These are phyloP conservation scores for Pseudomyrmex dendroicus DNA, from an alignment of 1,140 invertebrate genomes.

Conservation along the genomic window DNA sequence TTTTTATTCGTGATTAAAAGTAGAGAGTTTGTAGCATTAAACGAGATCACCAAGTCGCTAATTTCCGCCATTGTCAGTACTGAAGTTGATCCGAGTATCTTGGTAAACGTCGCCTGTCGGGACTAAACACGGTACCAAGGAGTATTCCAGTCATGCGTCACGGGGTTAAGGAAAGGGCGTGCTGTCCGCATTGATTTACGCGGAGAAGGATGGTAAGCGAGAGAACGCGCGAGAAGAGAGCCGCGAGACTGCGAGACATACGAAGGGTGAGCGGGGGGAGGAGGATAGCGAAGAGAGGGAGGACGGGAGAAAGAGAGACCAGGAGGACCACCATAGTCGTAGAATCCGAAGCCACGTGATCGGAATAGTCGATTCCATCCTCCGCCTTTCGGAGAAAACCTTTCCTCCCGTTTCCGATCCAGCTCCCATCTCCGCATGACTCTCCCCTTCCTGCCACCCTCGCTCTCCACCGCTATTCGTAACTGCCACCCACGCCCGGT, in stretches of 20 bases:
- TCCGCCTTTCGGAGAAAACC: constrained; percentile 66
- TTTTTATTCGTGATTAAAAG: background rate
- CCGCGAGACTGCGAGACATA: constrained; percentile 16
- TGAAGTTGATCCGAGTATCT: constrained; percentile 38
- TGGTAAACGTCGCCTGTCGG: constrained; percentile 58
- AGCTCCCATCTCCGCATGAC: constrained; percentile 57
- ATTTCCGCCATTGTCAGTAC: constrained; percentile 47
- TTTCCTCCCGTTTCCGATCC: constrained; percentile 68
- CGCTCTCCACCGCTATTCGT: constrained; percentile 54
- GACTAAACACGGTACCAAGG: constrained; percentile 66
- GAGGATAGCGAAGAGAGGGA: background rate
- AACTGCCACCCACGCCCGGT: constrained; percentile 75
- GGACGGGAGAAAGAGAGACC: background rate
- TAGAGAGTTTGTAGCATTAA: background rate
- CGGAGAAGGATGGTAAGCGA: constrained; percentile 67
- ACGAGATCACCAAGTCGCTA: background rate
- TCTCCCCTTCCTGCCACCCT: constrained; percentile 47
- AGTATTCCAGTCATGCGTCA: constrained; percentile 75
- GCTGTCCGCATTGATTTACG: constrained; percentile 79
- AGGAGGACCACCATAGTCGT: constrained; percentile 63
- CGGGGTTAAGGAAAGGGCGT: constrained; percentile 76
- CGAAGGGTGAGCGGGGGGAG: background rate
- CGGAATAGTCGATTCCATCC: constrained; percentile 82
- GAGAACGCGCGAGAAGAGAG: constrained; percentile 51
- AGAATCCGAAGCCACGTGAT: constrained; percentile 82